A percentile compares a stretch with the other conserved stretches of the same genome.
These are phyloP conservation scores for Hyla sarda DNA, from an alignment of 2,113 vertebrate genomes.

Conservation along the genomic window DNA sequence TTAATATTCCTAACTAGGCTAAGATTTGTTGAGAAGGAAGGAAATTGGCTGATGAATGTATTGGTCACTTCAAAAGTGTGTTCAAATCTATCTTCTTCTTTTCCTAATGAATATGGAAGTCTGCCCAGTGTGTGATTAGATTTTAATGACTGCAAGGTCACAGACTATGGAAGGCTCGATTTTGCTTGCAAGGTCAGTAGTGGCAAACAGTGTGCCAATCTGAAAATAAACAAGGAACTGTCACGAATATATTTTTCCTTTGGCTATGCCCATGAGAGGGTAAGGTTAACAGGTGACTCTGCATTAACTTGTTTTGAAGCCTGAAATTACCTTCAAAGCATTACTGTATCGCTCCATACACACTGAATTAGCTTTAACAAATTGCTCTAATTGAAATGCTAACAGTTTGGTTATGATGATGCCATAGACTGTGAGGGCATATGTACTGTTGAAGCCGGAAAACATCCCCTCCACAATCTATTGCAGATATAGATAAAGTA, in stretches of 20 bases:
- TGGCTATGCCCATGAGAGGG: constrained; percentile 68
- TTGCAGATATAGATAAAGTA: not conserved
- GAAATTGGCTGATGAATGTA: constrained; percentile 74
- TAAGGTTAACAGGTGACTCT: constrained; percentile 69
- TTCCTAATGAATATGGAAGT: constrained; percentile 74
- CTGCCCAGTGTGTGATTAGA: constrained; percentile 70
- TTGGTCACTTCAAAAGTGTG: constrained; percentile 73
- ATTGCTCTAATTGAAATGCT: constrained; percentile 61
- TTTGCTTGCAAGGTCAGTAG: constrained; percentile 69
- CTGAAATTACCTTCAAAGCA: constrained; percentile 66
- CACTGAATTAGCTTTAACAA: constrained; percentile 62
- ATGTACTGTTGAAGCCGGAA: not conserved
- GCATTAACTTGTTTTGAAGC: constrained; percentile 70
- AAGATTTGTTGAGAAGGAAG: constrained; percentile 69
- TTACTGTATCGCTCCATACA: constrained; percentile 64
- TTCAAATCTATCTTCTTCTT: constrained; percentile 74
- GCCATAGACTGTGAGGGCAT: not conserved
- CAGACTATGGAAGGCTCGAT: constrained; percentile 68
- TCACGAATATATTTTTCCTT: constrained; percentile 70
- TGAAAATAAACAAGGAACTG: constrained; percentile 71
- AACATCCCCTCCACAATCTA: not conserved
- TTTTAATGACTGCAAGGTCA: constrained; percentile 75
- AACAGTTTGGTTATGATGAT: constrained; percentile 62
- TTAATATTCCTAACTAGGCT: constrained; percentile 69
- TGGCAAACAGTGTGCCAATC: constrained; percentile 65